phyloP scores from a whole-genome alignment of 2,888 invertebrate species.

The Mayetiola destructor region DNA sequence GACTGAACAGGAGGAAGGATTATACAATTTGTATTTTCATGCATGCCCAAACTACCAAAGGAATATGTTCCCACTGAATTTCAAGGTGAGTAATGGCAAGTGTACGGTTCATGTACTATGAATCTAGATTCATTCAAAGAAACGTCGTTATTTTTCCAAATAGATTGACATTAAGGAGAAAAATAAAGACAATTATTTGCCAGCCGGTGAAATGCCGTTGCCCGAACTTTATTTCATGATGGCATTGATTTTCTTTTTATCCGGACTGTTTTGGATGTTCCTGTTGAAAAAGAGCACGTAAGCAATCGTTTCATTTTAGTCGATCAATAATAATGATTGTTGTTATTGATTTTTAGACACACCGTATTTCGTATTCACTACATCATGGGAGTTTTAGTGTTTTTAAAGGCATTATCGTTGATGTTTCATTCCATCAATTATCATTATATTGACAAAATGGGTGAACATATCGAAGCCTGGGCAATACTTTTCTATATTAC shows the following conservation, averaged over 20 bases:
- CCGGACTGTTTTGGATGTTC: conserved; percentile 87
- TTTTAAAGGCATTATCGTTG: conserved; percentile 77
- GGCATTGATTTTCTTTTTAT: conserved; percentile 73
- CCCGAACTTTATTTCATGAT: conserved; percentile 86
- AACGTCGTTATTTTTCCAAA: conserved; percentile 20
- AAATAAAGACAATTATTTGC: conserved; percentile 72
- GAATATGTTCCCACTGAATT: conserved; percentile 43
- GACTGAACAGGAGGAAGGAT: conserved; percentile 66
- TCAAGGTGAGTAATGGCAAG: conserved; percentile 60
- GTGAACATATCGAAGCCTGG: conserved; percentile 93
- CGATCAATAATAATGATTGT: background rate
- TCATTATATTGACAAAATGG: conserved; percentile 83
- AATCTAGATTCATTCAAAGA: background rate
- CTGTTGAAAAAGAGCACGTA: conserved; percentile 65
- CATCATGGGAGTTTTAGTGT: conserved; percentile 87
- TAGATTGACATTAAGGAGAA: conserved; percentile 79
- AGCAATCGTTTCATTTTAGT: conserved; percentile 21
- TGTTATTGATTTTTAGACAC: conserved; percentile 39
- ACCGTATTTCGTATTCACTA: conserved; percentile 91
- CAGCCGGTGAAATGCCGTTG: conserved; percentile 92
- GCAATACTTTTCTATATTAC: conserved; percentile 94
- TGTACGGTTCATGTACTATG: background rate
- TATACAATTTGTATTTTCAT: conserved; percentile 90
- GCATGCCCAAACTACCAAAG: conserved; percentile 64
- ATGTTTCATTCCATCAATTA: conserved; percentile 91